Percentiles rank a stretch among this genome's conserved stretches.
Conservation (phyloP, 2,113 vertebrate genomes). For the Donacobius atricapilla region DNA sequence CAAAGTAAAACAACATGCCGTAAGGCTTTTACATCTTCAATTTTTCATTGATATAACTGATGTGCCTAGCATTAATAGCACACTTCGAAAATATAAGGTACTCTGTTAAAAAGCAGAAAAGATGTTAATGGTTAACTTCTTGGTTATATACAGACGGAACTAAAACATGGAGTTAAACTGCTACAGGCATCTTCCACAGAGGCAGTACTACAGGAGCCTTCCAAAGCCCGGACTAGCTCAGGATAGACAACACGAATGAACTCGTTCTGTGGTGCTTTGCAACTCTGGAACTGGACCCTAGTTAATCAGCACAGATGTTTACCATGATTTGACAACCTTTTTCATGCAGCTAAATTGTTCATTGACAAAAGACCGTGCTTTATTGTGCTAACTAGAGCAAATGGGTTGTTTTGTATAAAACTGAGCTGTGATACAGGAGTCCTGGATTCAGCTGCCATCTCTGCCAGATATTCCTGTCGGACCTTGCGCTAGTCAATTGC, state of each 20-base stretch:
- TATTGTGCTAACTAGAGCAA: background rate
- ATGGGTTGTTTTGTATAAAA: background rate
- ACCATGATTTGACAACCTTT: background rate
- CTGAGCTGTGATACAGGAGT: background rate
- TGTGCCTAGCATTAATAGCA: background rate
- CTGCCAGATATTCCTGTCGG: background rate
- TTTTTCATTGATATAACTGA: background rate
- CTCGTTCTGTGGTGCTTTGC: background rate
- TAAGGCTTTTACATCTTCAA: background rate
- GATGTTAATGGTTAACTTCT: background rate
- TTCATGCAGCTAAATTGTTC: background rate
- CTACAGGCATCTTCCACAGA: background rate
- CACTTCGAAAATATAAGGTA: background rate
- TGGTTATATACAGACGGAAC: background rate
- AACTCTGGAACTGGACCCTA: background rate
- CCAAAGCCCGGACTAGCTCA: background rate
- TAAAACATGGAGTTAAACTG: background rate
- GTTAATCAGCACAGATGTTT: background rate
- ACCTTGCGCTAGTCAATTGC: background rate
- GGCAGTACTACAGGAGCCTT: background rate
- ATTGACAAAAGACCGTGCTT: background rate
- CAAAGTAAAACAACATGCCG: background rate
- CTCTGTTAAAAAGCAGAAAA: background rate
- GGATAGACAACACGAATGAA: rapidly evolving
- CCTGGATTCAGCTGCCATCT: background rate